phyloP scores from a whole-genome alignment of 2,797 vertebrate species.

The Sternotherus odoratus region DNA sequence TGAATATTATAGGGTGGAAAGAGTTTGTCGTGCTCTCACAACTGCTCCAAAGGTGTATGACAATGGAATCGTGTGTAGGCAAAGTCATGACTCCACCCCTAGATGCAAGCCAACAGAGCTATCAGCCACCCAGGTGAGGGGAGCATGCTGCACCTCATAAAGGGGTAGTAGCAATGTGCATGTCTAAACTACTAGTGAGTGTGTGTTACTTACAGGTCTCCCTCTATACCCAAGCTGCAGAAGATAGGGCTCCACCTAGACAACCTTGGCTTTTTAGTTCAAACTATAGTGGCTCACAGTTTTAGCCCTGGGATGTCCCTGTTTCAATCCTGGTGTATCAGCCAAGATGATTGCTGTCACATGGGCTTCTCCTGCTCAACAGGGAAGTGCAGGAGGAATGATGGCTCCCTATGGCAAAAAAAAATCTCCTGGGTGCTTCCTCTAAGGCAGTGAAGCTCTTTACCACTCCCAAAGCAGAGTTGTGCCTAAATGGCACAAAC shows the following conservation, averaged over 20 bases:
- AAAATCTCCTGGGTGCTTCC: neutral
- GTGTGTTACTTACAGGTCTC: neutral
- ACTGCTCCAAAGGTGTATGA: neutral
- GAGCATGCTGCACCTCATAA: neutral
- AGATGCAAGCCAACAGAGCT: neutral
- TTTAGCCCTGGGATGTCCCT: neutral
- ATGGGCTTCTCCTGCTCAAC: neutral
- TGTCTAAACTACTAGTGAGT: neutral
- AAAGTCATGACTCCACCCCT: neutral
- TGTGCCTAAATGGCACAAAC: neutral
- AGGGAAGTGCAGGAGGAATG: neutral
- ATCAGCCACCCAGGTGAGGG: neutral
- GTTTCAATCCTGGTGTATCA: neutral
- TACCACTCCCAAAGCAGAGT: neutral
- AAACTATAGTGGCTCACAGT: neutral
- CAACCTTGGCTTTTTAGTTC: neutral
- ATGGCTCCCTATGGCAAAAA: neutral
- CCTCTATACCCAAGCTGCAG: neutral
- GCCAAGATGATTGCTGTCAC: neutral
- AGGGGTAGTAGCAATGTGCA: neutral
- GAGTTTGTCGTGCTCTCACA: too few relatives aligned
- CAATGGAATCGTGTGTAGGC: neutral
- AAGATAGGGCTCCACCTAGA: neutral
- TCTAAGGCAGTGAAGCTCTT: neutral
- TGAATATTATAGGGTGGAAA: too few relatives aligned